phyloP scores from a whole-genome alignment of 2,888 invertebrate species.

The Trachelus troglodyta region DNA sequence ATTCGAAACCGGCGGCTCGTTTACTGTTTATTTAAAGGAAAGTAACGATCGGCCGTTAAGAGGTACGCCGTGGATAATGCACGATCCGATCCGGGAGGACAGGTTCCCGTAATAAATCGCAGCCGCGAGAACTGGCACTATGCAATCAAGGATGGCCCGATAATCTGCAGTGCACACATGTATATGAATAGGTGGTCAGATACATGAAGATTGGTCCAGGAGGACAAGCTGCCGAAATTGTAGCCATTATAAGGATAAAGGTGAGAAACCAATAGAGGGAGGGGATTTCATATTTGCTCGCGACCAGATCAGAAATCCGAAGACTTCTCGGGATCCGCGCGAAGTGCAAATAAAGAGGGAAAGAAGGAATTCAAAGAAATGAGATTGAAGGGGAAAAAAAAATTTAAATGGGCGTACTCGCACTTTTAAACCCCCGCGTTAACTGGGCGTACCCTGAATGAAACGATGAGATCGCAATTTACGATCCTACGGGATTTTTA shows the following conservation, averaged over 20 bases:
- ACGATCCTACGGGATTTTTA: slow-evolving; percentile 38
- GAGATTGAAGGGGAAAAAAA: not conserved
- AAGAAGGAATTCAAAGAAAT: slow-evolving; percentile 32
- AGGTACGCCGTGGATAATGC: slow-evolving; percentile 6
- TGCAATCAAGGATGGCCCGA: slow-evolving; percentile 50
- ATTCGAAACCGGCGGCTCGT: slow-evolving; percentile 8
- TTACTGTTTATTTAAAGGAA: slow-evolving; percentile 22
- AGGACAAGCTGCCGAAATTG: slow-evolving; percentile 43
- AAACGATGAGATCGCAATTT: slow-evolving; percentile 51
- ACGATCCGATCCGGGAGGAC: slow-evolving; percentile 18
- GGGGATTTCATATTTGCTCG: slow-evolving; percentile 42
- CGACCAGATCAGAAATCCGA: slow-evolving; percentile 30
- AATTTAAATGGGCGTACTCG: not conserved
- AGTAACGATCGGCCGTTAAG: not conserved
- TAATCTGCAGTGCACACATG: slow-evolving; percentile 36
- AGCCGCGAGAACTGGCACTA: slow-evolving; percentile 39
- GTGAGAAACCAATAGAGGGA: slow-evolving; percentile 43
- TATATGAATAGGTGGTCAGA: not conserved
- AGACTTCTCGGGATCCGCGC: slow-evolving; percentile 1
- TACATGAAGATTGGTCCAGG: slow-evolving; percentile 7
- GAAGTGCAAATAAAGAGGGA: not conserved
- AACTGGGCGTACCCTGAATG: slow-evolving; percentile 52
- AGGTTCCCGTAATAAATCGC: slow-evolving; percentile 52
- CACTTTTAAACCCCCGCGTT: slow-evolving; percentile 47
- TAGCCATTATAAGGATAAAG: slow-evolving; percentile 53